Base-by-base conservation (phyloP, 2,888 invertebrate species). In the Eueremaeus valkanovi region DNA sequence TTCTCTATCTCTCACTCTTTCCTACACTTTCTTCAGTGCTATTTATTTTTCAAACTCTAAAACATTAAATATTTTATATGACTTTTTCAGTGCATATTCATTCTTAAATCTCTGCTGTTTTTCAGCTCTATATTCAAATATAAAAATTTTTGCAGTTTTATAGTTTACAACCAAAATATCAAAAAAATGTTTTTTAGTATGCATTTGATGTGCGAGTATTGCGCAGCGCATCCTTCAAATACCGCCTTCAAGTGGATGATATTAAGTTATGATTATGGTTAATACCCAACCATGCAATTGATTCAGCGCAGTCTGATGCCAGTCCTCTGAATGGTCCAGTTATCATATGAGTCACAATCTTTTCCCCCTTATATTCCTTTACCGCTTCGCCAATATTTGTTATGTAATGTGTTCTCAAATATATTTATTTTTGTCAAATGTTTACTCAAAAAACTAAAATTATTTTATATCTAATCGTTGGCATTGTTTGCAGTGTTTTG, bases 261-360 rank as follows among this genome's bases (percentile, higher is more conserved):
- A 70, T 70, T 45, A 70, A 70, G 70, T 70, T 70, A 70, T 70
- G 70, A 70, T 70, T 70, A 70, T 70, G 70, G 40, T 70, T 70
- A 70, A 70, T 70, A 70, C 70, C 36, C n/a, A 45, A 70, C n/a
- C 70, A 45, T 66, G 27, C 45, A 45, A 29, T 45, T 70, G 36
- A 45, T 45, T 27, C 70, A 70, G 70, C 70, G 70, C 70, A 70
- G 6, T 36, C 36, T 8, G 6, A 36, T 42, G 29, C 40, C 70
- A 21, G n/a, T 42, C 11, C 40, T 70, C 70, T 70, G 45, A 70
- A 21, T 70, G 70, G 70, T 42, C 45, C 27, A 66, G 63, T 66
- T 66, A 66, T 66, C 36, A 66, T 31, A 66, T 66, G 63, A 66
- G 36, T 66, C 58, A 58, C 58, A 58, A 31, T 31, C 16, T 58